Conservation (phyloP, 1,140 invertebrate species). For the Zaprionus capensis region DNA sequence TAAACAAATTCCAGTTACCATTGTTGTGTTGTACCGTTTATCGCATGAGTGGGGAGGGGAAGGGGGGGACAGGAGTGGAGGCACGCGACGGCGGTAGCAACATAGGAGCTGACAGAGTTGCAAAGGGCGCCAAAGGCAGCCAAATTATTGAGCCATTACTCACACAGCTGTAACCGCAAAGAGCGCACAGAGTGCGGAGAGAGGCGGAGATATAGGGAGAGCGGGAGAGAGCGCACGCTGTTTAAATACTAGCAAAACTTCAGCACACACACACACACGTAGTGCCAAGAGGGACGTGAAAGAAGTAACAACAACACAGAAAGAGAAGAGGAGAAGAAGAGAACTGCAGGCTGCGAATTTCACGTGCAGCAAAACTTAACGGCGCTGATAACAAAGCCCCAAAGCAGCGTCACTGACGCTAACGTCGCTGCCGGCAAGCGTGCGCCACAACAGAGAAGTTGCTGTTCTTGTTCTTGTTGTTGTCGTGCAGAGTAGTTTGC, state of each 20-base stretch:
- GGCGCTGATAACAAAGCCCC: slow-evolving; percentile 40
- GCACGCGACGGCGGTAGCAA: slow-evolving; percentile 8
- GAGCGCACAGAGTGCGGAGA: slow-evolving; percentile 7
- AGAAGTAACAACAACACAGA: slow-evolving; percentile 6
- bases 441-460: slow-evolving; percentile 12
- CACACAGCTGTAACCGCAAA: slow-evolving; percentile 52
- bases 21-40: slow-evolving; percentile 67
- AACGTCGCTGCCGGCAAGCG: slow-evolving; percentile 23
- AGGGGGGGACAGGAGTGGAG: background rate
- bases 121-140: slow-evolving; percentile 35
- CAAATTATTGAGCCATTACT: slow-evolving; percentile 81
- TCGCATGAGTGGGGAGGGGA: slow-evolving; percentile 31
- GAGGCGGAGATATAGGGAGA: background rate
- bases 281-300: slow-evolving; percentile 1
- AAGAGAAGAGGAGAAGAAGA: slow-evolving; percentile 1
- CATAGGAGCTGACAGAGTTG: background rate
- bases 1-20: slow-evolving; percentile 81
- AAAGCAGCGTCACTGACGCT: slow-evolving; percentile 6
- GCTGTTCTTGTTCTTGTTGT: slow-evolving; percentile 29
- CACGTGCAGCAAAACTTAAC: slow-evolving; percentile 41
- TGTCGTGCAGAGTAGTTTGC: background rate
- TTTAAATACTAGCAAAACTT: slow-evolving; percentile 38
- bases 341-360: slow-evolving; percentile 42
- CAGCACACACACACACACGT: background rate
- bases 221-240: slow-evolving; percentile 8